Evolutionary conservation across 2,797 vertebrate genomes (phyloP).

Genomic region (Tokudaia muenninki): DNA sequence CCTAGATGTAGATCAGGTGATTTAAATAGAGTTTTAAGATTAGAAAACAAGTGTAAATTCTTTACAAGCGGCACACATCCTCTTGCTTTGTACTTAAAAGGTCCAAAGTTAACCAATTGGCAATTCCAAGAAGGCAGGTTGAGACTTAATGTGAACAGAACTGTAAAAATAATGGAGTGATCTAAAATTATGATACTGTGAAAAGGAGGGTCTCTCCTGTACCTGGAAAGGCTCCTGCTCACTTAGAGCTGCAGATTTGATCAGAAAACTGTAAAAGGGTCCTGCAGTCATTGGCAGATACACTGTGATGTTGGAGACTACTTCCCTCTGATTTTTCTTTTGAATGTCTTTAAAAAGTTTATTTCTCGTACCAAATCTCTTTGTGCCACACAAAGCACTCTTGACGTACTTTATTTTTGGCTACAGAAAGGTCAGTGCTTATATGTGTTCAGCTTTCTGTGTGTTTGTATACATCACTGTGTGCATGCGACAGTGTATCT

Average conservation of each 20-base stretch:
- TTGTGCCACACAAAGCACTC: background rate
- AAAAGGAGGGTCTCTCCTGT: background rate
- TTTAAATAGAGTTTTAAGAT: background rate
- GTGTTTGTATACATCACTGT: background rate
- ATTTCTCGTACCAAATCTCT: background rate
- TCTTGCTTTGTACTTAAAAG: background rate
- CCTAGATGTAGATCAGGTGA: background rate
- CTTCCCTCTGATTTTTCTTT: background rate
- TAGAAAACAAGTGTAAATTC: background rate
- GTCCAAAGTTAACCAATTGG: background rate
- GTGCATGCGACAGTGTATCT: background rate
- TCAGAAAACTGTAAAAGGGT: background rate
- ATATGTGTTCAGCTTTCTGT: background rate
- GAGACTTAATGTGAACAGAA: background rate
- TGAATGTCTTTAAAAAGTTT: background rate
- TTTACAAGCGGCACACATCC: background rate
- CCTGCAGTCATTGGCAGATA: background rate
- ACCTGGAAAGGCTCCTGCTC: background rate
- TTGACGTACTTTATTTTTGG: background rate
- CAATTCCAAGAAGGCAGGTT: background rate
- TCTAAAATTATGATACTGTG: background rate
- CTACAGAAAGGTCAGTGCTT: background rate
- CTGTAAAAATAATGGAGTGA: background rate
- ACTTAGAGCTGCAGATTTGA: background rate
- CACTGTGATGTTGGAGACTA: background rate